Evolutionary conservation across 2,797 vertebrate species (phyloP).

Genomic region (Cirrhinus molitorella): DNA sequence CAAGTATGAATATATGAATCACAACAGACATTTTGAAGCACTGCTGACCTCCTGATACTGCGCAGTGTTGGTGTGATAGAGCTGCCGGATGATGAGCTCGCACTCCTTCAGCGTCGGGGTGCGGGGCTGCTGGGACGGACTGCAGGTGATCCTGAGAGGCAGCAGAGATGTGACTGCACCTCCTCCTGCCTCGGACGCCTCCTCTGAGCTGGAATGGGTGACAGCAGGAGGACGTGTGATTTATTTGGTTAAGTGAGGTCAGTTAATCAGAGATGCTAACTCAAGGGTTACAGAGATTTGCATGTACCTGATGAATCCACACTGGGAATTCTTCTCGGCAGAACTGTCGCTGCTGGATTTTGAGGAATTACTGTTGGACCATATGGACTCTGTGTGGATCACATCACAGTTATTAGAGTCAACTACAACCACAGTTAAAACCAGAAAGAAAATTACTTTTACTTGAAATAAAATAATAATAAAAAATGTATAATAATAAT

Average conservation of each 20-base stretch:
- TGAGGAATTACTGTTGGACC: neutral
- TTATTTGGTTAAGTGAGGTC: neutral
- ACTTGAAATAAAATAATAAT: neutral
- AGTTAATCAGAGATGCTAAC: conserved; percentile 1
- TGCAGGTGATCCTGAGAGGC: conserved; percentile 56
- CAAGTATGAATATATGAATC: neutral
- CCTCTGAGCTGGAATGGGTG: conserved; percentile 29
- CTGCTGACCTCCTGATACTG: conserved; percentile 77
- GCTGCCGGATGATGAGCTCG: conserved; percentile 73
- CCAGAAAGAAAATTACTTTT: neutral
- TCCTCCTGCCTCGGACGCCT: neutral
- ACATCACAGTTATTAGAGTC: neutral
- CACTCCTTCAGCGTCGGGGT: conserved; percentile 73
- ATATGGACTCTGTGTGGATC: neutral
- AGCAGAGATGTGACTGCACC: conserved; percentile 58
- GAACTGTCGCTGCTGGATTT: conserved; percentile 6
- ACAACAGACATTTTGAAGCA: neutral
- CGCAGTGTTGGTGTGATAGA: conserved; percentile 72
- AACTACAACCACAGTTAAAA: neutral
- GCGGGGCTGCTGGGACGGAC: conserved; percentile 64
- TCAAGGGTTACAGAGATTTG: conserved; percentile 4
- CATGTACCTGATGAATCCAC: conserved; percentile 32
- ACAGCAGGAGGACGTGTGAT: neutral
- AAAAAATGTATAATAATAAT: too few relatives aligned
- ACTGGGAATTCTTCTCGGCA: conserved; percentile 18